phyloP scores from a whole-genome alignment of 2,113 vertebrate genomes.

The Salvelinus fontinalis region DNA sequence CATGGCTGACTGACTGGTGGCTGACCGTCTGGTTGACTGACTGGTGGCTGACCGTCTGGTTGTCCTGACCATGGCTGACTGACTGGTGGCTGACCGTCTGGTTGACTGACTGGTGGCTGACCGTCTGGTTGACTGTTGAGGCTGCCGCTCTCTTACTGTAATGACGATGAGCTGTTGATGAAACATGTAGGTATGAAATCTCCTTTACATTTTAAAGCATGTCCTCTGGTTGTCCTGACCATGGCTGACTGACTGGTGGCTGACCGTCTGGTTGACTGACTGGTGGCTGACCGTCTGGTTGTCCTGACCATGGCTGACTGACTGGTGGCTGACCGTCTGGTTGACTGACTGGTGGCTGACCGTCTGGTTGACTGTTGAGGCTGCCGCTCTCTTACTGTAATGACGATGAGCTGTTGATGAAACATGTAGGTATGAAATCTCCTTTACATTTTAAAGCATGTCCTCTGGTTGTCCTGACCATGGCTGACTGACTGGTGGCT shows the following conservation, averaged over 20 bases:
- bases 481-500: too few species aligned
- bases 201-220: not conserved
- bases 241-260: too few species aligned
- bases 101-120: not conserved
- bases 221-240: slow-evolving; percentile 2
- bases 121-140: not conserved
- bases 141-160: slow-evolving; percentile 12
- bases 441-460: not conserved
- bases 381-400: slow-evolving; percentile 15
- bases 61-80: too few species aligned
- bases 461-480: slow-evolving; percentile 3
- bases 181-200: slow-evolving; percentile 27
- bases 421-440: slow-evolving; percentile 27
- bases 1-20: too few species aligned
- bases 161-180: slow-evolving; percentile 30
- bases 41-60: not conserved
- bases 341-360: not conserved
- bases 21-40: not conserved
- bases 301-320: too few species aligned
- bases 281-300: not conserved
- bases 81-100: not conserved
- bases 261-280: not conserved
- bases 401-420: slow-evolving; percentile 28
- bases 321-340: not conserved
- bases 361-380: not conserved